phyloP scores from a whole-genome alignment of 2,797 vertebrate genomes.

The Botia almorhae region DNA sequence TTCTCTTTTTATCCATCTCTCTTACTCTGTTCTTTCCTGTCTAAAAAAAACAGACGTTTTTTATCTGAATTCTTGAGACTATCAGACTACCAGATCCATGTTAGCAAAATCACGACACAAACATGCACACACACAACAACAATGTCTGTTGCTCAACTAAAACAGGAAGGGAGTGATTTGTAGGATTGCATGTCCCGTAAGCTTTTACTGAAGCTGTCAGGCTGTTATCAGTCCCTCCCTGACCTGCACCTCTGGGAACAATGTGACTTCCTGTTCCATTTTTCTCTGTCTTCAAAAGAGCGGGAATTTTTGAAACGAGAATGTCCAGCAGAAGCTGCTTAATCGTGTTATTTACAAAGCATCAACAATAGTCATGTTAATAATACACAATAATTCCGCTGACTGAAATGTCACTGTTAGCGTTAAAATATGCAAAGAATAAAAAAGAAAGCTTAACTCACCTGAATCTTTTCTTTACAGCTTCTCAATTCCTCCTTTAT shows the following conservation, averaged over 20 bases:
- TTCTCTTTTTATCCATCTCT: not conserved
- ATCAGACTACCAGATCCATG: conserved; percentile 18
- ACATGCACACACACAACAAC: conserved; percentile 30
- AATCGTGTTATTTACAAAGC: not conserved
- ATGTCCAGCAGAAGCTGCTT: conserved; percentile 36
- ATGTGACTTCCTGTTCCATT: conserved; percentile 63
- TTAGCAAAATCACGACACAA: conserved; percentile 45
- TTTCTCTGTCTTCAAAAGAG: conserved; percentile 40
- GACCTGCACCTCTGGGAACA: conserved; percentile 46
- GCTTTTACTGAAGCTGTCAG: conserved; percentile 45
- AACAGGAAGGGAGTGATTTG: conserved; percentile 51
- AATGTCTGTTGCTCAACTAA: conserved; percentile 22
- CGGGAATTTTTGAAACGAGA: conserved; percentile 2
- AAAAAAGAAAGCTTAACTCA: conserved; percentile 50
- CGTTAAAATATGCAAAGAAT: not conserved
- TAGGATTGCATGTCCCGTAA: conserved; percentile 54
- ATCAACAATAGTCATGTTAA: conserved; percentile 11
- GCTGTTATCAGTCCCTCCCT: conserved; percentile 59
- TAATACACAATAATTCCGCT: not conserved
- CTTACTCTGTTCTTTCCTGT: conserved; percentile 3
- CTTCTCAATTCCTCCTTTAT: conserved; percentile 66
- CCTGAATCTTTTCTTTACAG: conserved; percentile 75
- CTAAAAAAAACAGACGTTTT: conserved; percentile 34
- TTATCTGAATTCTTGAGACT: conserved; percentile 26
- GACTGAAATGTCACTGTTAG: not conserved